Evolutionary conservation across 2,797 vertebrate species (phyloP).

Genomic region (Tauraco hartlaubi): DNA sequence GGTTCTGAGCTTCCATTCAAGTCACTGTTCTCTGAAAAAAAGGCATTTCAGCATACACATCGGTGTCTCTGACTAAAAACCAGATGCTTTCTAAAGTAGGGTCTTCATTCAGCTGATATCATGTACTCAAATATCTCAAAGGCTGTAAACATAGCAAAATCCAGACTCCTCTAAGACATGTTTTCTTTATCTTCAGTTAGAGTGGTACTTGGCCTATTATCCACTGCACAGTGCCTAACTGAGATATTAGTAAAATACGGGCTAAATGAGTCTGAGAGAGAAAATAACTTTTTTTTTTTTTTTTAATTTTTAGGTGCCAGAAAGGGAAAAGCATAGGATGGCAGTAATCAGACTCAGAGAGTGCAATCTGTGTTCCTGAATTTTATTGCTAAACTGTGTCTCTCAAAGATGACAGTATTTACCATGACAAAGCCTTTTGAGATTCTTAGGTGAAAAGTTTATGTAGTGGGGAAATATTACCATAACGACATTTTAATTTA

Average conservation of each 20-base stretch:
- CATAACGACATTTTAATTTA: neutral
- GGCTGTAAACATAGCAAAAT: neutral
- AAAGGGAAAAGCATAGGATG: neutral
- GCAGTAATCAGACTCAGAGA: neutral
- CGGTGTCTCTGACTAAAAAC: neutral
- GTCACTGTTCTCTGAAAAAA: neutral
- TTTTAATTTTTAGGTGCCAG: neutral
- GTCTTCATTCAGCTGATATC: neutral
- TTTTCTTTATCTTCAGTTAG: neutral
- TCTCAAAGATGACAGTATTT: neutral
- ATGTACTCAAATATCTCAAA: neutral
- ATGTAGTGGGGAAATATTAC: neutral
- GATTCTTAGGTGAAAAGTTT: neutral
- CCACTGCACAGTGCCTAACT: neutral
- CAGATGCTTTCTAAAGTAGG: neutral
- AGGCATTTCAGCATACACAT: neutral
- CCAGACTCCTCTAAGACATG: neutral
- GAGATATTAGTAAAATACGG: neutral
- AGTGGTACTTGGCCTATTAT: neutral
- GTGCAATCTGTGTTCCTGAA: neutral
- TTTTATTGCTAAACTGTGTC: neutral
- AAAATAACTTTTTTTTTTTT: neutral
- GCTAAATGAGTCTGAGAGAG: neutral
- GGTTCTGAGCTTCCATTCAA: neutral
- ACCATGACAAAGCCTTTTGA: neutral